Conservation (phyloP, 2,113 vertebrate genomes). For the Peromyscus maniculatus region DNA sequence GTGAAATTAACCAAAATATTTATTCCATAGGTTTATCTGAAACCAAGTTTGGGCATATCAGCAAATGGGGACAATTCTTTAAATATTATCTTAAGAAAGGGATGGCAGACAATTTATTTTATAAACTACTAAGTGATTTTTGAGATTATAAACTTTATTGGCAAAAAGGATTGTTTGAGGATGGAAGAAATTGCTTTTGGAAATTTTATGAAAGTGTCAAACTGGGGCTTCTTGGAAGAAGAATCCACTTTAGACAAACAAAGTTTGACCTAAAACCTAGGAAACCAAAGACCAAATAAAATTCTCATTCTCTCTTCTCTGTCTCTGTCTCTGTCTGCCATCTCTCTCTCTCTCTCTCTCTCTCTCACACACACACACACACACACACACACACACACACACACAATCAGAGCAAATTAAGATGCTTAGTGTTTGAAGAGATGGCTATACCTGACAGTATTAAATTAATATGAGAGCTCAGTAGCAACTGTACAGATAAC, state of each 20-base stretch:
- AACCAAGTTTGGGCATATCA: background rate
- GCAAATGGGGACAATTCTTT: background rate
- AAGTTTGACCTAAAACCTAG: background rate
- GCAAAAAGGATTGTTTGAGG: background rate
- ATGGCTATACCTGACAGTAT: background rate
- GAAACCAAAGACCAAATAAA: background rate
- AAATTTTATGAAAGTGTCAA: background rate
- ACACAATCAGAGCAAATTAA: background rate
- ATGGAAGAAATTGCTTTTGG: background rate
- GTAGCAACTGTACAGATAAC: background rate
- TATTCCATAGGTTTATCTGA: background rate
- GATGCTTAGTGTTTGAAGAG: background rate
- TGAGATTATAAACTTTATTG: background rate
- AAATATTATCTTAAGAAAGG: background rate
- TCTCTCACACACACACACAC: too few relatives aligned
- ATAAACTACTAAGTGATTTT: background rate
- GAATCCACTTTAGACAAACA: background rate
- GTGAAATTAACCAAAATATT: background rate
- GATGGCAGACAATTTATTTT: background rate
- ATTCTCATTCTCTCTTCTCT: background rate
- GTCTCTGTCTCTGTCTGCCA: background rate
- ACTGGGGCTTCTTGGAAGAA: background rate
- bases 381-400: too few relatives aligned
- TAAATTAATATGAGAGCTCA: background rate
- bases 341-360: background rate